phyloP scores from a whole-genome alignment of 2,888 invertebrate species.

The Aphelenchoides bicaudatus region DNA sequence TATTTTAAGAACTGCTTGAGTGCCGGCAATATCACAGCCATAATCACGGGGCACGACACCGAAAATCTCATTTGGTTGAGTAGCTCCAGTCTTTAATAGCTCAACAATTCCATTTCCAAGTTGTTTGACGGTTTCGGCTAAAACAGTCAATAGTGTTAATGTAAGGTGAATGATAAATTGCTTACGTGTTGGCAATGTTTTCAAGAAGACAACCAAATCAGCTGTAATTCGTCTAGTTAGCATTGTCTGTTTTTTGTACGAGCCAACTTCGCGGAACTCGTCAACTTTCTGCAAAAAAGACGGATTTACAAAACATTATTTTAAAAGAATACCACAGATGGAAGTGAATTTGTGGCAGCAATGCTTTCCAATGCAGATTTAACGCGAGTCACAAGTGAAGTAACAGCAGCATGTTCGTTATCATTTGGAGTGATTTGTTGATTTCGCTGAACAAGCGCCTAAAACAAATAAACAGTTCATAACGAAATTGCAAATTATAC shows the following conservation, averaged over 20 bases:
- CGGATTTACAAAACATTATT: not conserved
- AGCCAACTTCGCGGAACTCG: slow-evolving; percentile 92
- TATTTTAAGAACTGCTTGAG: slow-evolving; percentile 80
- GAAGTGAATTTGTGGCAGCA: slow-evolving; percentile 86
- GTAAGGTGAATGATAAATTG: slow-evolving; percentile 3
- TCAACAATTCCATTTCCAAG: slow-evolving; percentile 80
- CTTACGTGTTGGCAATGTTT: slow-evolving; percentile 39
- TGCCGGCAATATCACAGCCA: slow-evolving; percentile 83
- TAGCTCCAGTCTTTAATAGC: slow-evolving; percentile 72
- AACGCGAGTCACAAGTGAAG: slow-evolving; percentile 87
- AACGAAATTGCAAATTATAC: no score
- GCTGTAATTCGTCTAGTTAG: slow-evolving; percentile 85
- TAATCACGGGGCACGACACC: slow-evolving; percentile 59
- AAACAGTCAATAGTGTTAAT: no score
- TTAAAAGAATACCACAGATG: slow-evolving; percentile 69
- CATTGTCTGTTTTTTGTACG: slow-evolving; percentile 97
- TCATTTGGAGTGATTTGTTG: slow-evolving; percentile 84
- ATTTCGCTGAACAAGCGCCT: slow-evolving; percentile 85
- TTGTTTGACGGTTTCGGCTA: slow-evolving; percentile 85
- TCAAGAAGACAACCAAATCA: slow-evolving; percentile 43
- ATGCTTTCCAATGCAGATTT: slow-evolving; percentile 87
- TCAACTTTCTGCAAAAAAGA: slow-evolving; percentile 72
- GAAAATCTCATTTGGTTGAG: slow-evolving; percentile 29
- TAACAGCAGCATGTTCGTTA: slow-evolving; percentile 83
- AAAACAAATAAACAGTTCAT: no score